Evolutionary conservation across 2,888 invertebrate genomes (phyloP).

Genomic region (Agriopis marginaria): DNA sequence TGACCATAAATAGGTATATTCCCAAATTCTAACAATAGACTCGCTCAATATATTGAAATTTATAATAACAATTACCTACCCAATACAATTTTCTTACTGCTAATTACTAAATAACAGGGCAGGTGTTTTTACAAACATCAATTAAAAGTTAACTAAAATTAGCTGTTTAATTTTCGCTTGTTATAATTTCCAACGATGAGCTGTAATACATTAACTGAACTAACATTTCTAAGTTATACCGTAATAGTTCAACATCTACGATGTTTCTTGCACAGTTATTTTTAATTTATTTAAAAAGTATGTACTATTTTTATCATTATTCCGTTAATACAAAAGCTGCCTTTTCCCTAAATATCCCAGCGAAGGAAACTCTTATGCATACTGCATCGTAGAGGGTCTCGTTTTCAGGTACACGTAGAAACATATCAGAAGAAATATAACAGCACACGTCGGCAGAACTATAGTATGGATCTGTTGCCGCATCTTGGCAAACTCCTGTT

Average conservation of each 20-base stretch:
- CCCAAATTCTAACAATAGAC: slow-evolving; percentile 10
- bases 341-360: neutral
- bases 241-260: too few species aligned
- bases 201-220: too few species aligned
- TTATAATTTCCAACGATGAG: too few species aligned
- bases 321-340: neutral
- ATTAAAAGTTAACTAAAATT: too few species aligned
- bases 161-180: too few species aligned
- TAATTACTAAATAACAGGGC: neutral
- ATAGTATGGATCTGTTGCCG: slow-evolving; percentile 92
- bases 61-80: slow-evolving; percentile 1
- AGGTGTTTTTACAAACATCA: neutral
- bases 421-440: slow-evolving; percentile 90
- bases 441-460: slow-evolving; percentile 90
- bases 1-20: slow-evolving; percentile 11
- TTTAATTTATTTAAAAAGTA: neutral
- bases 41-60: slow-evolving; percentile 13
- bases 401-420: slow-evolving; percentile 93
- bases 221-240: too few species aligned
- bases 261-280: neutral
- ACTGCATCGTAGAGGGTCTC: slow-evolving; percentile 85
- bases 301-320: neutral
- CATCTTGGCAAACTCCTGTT: slow-evolving; percentile 93
- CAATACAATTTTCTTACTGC: neutral
- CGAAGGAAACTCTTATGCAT: slow-evolving; percentile 58